phyloP scores from a whole-genome alignment of 2,797 vertebrate species.

The Oryzias sinensis region DNA sequence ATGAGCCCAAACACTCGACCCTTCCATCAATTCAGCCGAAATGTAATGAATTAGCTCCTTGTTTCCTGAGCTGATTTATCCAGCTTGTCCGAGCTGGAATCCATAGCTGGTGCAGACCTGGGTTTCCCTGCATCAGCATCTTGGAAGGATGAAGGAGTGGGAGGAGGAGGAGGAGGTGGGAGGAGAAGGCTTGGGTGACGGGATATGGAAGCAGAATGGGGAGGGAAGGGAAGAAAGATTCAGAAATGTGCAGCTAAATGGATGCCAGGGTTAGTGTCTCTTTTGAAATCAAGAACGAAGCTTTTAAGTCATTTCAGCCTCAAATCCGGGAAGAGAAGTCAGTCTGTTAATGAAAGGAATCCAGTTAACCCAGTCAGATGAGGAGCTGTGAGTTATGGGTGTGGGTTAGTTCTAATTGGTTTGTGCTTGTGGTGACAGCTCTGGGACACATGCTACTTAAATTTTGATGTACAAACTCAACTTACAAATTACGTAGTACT shows the following conservation, averaged over 20 bases:
- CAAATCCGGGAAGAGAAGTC: conserved; percentile 50
- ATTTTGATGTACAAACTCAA: no score
- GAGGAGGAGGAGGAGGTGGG: conserved; percentile 21
- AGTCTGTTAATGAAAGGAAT: conserved; percentile 48
- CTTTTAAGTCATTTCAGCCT: conserved; percentile 55
- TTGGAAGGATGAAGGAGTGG: conserved; percentile 49
- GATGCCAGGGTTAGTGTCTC: conserved; percentile 70
- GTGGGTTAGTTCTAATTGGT: conserved; percentile 6
- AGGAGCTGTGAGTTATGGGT: neutral
- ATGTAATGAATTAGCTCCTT: conserved; percentile 28
- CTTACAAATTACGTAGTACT: no score
- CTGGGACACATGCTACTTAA: no score
- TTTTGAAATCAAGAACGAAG: conserved; percentile 69
- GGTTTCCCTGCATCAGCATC: conserved; percentile 72
- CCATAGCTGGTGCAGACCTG: conserved; percentile 48
- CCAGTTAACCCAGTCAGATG: neutral
- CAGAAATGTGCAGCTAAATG: conserved; percentile 61
- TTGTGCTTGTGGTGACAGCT: no score
- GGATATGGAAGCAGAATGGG: conserved; percentile 33
- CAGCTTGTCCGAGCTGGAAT: conserved; percentile 30
- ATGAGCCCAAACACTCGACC: conserved; percentile 12
- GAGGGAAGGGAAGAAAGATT: conserved; percentile 44
- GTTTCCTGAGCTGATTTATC: conserved; percentile 34
- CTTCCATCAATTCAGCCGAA: conserved; percentile 23
- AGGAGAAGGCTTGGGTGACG: conserved; percentile 5